Conservation (phyloP, 1,140 invertebrate species). For the Stenopsyche tienmushanensis region DNA sequence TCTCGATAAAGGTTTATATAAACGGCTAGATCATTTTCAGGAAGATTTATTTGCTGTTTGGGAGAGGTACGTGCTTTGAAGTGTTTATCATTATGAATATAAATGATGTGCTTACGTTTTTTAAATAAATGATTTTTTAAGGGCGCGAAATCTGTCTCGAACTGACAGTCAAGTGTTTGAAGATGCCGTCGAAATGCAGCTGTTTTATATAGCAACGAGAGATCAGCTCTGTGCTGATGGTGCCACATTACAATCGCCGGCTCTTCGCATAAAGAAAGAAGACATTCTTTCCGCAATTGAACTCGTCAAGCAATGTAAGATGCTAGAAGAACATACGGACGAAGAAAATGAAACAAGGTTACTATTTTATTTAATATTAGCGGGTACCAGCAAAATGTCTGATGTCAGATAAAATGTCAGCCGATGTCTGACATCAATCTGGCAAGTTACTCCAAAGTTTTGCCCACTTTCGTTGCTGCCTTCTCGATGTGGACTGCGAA, state of each 20-base stretch:
- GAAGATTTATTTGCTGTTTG: conserved; percentile 95
- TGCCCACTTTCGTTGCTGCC: too few relatives aligned
- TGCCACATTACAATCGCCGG: conserved; percentile 81
- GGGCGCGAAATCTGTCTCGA: conserved; percentile 81
- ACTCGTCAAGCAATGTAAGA: conserved; percentile 73
- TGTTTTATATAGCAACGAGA: conserved; percentile 82
- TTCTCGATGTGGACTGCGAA: too few relatives aligned
- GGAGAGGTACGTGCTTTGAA: conserved; percentile 57
- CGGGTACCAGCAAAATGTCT: neutral
- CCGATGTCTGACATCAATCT: too few relatives aligned
- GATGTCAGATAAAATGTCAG: neutral
- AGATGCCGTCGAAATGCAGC: conserved; percentile 91
- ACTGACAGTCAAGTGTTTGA: conserved; percentile 94
- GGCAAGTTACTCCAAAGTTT: too few relatives aligned
- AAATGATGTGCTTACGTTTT: neutral
- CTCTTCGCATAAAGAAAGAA: conserved; percentile 75
- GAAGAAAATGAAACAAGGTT: conserved; percentile 63
- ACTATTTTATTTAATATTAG: neutral
- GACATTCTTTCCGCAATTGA: conserved; percentile 75
- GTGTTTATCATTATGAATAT: neutral
- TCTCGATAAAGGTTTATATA: conserved; percentile 85
- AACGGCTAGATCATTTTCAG: conserved; percentile 92
- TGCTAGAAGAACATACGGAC: conserved; percentile 72
- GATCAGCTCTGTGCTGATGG: conserved; percentile 76
- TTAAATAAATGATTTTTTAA: conserved; percentile 32